A percentile compares a stretch with the other conserved stretches of the same genome.
These are phyloP conservation scores for Avahi laniger DNA, from an alignment of 2,797 vertebrate species.

Conservation along the genomic window DNA sequence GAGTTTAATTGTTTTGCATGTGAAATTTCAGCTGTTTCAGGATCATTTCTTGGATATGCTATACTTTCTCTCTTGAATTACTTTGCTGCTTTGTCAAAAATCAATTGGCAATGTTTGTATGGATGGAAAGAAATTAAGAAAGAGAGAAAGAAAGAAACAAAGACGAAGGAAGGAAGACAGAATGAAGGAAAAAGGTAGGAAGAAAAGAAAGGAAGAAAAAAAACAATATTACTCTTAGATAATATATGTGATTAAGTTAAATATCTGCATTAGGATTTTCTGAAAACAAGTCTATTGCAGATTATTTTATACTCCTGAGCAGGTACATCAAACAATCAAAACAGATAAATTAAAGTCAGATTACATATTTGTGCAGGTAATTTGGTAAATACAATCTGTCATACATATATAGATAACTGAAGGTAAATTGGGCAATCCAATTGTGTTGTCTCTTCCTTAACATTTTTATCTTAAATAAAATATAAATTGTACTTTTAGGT, in stretches of 20 bases:
- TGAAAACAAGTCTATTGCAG: neutral
- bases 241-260: neutral
- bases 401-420: neutral
- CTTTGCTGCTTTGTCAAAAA: neutral
- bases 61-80: neutral
- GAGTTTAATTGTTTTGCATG: neutral
- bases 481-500: neutral
- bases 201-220: accelerated
- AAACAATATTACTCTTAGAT: neutral
- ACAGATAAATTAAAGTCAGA: neutral
- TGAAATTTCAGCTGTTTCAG: neutral
- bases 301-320: neutral
- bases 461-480: neutral
- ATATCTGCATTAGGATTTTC: neutral
- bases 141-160: too few species aligned
- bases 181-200: accelerated
- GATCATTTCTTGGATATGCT: neutral
- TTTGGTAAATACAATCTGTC: neutral
- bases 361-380: neutral
- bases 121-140: neutral
- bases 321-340: neutral
- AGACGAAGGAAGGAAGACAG: neutral
- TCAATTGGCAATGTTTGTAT: neutral
- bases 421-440: neutral
- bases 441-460: neutral